A percentile compares a stretch with the other conserved stretches of the same genome.
These are phyloP conservation scores for Platyura marginata DNA, from an alignment of 1,140 invertebrate genomes.

Conservation along the genomic window DNA sequence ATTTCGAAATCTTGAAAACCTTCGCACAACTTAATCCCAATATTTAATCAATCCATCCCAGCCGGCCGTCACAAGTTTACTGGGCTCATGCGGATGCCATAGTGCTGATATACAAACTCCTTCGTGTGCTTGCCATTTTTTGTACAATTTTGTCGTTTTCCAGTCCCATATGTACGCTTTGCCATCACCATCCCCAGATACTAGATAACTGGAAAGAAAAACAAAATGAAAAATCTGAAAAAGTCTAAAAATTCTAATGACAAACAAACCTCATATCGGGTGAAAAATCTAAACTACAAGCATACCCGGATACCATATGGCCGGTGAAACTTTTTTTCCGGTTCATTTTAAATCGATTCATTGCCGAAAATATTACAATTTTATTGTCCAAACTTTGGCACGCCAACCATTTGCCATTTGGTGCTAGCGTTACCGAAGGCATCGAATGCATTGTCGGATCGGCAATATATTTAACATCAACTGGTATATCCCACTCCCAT, in stretches of 20 bases:
- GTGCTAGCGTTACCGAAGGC: constrained; percentile 85
- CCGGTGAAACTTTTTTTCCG: constrained; percentile 95
- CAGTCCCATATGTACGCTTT: constrained; percentile 99
- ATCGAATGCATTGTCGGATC: constrained; percentile 99
- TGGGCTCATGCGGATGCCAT: constrained; percentile 99
- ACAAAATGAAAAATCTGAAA: constrained; percentile 9
- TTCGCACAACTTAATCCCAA: constrained; percentile 81
- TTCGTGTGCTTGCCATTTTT: constrained; percentile 98
- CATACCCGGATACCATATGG: constrained; percentile 99
- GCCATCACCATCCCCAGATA: constrained; percentile 98
- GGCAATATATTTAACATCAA: constrained; percentile 99
- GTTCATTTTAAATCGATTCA: constrained; percentile 95
- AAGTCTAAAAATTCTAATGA: neutral
- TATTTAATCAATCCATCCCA: constrained; percentile 98
- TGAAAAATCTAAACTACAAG: constrained; percentile 92
- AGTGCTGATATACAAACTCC: constrained; percentile 85
- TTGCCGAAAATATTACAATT: constrained; percentile 91
- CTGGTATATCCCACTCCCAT: constrained; percentile 99
- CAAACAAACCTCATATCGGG: constrained; percentile 87
- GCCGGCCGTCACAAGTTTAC: constrained; percentile 86
- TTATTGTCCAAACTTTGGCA: constrained; percentile 99
- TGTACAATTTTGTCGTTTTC: constrained; percentile 96
- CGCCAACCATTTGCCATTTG: constrained; percentile 97
- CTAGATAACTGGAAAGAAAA: constrained; percentile 81
- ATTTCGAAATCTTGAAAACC: too few relatives aligned